phyloP scores from a whole-genome alignment of 1,140 invertebrate genomes.

The Zeugodacus cucurbitae region DNA sequence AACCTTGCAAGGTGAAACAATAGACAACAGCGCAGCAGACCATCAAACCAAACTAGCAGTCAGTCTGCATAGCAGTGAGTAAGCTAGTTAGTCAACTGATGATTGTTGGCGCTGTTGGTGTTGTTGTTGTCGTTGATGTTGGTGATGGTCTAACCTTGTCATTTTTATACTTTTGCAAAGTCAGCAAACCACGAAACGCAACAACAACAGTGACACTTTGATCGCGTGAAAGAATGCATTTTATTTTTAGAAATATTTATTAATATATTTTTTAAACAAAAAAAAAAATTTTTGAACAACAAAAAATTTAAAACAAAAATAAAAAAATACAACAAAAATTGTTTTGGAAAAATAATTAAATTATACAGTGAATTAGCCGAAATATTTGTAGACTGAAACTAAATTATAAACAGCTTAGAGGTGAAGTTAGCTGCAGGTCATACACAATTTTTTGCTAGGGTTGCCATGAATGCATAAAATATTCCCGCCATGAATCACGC shows the following conservation, averaged over 20 bases:
- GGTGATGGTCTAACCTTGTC: conserved; percentile 25
- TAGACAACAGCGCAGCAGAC: neutral
- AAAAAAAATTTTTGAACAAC: too few relatives aligned
- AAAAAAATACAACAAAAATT: too few relatives aligned
- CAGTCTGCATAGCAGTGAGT: neutral
- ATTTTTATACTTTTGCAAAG: neutral
- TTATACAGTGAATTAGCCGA: neutral
- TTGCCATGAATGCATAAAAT: too few relatives aligned
- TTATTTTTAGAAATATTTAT: neutral
- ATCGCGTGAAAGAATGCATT: conserved; percentile 21
- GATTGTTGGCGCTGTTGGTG: neutral
- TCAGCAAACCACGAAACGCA: neutral
- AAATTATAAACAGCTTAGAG: neutral
- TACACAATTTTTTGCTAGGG: too few relatives aligned
- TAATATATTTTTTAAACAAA: neutral
- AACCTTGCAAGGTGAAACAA: conserved; percentile 36
- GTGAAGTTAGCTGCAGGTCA: neutral
- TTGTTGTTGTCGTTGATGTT: neutral
- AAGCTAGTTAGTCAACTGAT: neutral
- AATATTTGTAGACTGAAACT: neutral
- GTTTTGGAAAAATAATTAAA: neutral
- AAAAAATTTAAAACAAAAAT: neutral
- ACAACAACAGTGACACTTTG: neutral
- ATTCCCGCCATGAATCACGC: too few relatives aligned
- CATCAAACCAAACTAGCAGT: neutral